phyloP scores from a whole-genome alignment of 2,797 vertebrate species.

The Sebastes hubbsi region DNA sequence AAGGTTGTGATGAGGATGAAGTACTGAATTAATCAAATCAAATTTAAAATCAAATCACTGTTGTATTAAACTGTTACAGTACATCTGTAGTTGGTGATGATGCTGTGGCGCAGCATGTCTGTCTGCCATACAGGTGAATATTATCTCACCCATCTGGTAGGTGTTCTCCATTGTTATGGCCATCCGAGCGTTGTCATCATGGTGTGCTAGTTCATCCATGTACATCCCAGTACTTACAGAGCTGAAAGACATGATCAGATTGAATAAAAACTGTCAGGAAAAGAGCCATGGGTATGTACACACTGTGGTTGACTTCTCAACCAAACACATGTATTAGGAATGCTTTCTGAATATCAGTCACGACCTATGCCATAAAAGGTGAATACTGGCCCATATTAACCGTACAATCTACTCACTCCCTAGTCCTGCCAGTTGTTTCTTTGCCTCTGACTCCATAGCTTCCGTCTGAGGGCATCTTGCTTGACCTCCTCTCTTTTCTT shows the following conservation, averaged over 20 bases:
- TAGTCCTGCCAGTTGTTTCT: constrained; percentile 71
- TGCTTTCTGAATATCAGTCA: background rate
- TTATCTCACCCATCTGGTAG: constrained; percentile 81
- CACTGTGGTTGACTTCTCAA: background rate
- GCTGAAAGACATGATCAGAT: constrained; percentile 63
- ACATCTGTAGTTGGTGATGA: background rate
- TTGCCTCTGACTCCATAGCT: constrained; percentile 77
- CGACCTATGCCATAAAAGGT: background rate
- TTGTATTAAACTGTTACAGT: background rate
- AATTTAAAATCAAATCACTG: background rate
- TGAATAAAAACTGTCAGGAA: background rate
- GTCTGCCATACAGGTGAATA: background rate
- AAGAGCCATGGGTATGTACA: background rate
- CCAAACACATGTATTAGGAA: background rate
- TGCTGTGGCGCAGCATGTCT: background rate
- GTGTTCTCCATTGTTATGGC: constrained; percentile 84
- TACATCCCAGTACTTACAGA: constrained; percentile 78
- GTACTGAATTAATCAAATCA: background rate
- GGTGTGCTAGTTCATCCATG: constrained; percentile 82
- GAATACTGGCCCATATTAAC: background rate
- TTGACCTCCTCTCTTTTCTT: constrained; percentile 77
- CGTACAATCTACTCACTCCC: constrained; percentile 79
- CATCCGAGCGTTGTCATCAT: constrained; percentile 75
- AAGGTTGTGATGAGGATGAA: background rate
- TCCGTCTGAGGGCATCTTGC: constrained; percentile 73